These are phyloP conservation scores for Colletes gigas DNA, from an alignment of 1,140 invertebrate genomes.

Conservation along the genomic window DNA sequence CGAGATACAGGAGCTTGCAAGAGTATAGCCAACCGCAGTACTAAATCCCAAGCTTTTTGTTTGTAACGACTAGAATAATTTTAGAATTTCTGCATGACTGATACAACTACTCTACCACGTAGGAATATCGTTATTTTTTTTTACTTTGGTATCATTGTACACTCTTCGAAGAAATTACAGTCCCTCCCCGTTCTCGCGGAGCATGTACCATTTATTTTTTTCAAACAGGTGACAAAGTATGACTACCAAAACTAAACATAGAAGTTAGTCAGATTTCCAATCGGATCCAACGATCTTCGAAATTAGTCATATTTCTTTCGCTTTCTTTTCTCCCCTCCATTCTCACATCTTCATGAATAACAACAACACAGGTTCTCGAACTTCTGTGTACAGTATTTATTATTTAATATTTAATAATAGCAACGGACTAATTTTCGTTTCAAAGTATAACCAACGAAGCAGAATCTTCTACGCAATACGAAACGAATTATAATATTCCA, in stretches of 20 bases:
- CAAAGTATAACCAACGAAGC: not conserved
- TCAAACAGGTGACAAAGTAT: not conserved
- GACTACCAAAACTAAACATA: not conserved
- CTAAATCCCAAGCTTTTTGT: constrained; percentile 33
- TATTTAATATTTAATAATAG: not conserved
- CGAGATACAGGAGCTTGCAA: constrained; percentile 44
- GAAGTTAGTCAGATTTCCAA: constrained; percentile 29
- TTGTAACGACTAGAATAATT: constrained; percentile 34
- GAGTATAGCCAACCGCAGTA: constrained; percentile 21
- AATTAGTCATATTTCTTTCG: constrained; percentile 2
- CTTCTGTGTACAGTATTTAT: constrained; percentile 11
- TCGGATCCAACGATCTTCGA: constrained; percentile 5
- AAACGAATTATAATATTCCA: constrained; percentile 6
- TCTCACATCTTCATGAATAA: not conserved
- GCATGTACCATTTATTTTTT: constrained; percentile 50
- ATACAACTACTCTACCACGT: constrained; percentile 35
- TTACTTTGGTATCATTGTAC: constrained; percentile 15
- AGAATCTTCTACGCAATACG: constrained; percentile 11
- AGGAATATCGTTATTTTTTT: constrained; percentile 33
- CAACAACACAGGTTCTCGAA: not conserved
- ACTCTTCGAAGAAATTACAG: constrained; percentile 25
- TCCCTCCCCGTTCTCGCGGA: constrained; percentile 17
- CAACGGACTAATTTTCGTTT: not conserved
- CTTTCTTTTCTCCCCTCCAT: constrained; percentile 6
- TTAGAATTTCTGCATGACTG: constrained; percentile 50